phyloP scores from a whole-genome alignment of 2,888 invertebrate species.

The Hyposoter dolosus region DNA sequence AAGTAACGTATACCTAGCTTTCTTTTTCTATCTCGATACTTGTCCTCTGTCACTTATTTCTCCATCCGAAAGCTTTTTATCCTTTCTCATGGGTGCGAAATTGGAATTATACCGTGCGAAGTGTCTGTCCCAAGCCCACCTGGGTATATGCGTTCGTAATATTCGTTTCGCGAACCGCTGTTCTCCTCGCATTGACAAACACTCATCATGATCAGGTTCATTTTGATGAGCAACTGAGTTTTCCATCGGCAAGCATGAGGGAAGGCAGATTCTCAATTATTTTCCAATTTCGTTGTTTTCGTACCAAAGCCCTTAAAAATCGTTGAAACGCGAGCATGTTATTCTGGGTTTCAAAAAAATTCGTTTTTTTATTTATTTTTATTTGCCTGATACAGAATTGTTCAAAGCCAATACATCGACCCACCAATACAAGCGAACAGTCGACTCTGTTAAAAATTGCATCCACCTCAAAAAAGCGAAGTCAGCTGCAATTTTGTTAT shows the following conservation, averaged over 20 bases:
- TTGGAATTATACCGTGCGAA: constrained; percentile 68
- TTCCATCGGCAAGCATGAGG: background rate
- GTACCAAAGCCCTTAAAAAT: background rate
- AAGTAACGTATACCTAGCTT: background rate
- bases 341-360: constrained; percentile 30
- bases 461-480: constrained; percentile 37
- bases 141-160: constrained; percentile 45
- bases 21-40: constrained; percentile 36
- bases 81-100: constrained; percentile 46
- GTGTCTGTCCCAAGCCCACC: constrained; percentile 57
- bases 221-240: background rate
- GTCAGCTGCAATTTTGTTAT: constrained; percentile 64
- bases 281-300: background rate
- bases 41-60: constrained; percentile 40
- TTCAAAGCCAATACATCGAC: background rate
- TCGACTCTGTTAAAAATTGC: constrained; percentile 29
- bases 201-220: background rate
- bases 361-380: constrained; percentile 11
- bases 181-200: background rate
- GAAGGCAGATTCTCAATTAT: background rate
- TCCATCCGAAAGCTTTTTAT: constrained; percentile 40
- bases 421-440: background rate
- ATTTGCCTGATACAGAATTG: constrained; percentile 24
- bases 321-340: background rate
- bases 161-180: background rate